Base-by-base conservation (phyloP, 2,113 vertebrate species). In the Xenus cinereus region DNA sequence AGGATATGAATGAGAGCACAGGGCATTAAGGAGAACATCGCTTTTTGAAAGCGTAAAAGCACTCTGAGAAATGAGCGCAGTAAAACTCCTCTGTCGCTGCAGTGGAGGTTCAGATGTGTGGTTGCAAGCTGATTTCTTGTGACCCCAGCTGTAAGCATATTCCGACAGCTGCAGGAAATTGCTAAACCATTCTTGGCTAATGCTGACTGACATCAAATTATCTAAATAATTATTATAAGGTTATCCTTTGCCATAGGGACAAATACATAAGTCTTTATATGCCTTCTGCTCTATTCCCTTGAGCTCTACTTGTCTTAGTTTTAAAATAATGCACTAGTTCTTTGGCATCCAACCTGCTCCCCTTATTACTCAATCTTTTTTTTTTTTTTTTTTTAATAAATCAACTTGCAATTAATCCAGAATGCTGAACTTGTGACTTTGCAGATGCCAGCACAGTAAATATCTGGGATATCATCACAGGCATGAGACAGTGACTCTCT, bases 361-460 rank as follows among this genome's bases (percentile, higher is more conserved):
- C 4, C 18, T 86, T 24, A 28, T 75, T 41, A 51, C 15, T 79
- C 20, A 35, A 15, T 62, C 67, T 64, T 51, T 48, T 57, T 62
- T 80, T 30, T 12, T 66, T 30, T 56, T 51, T 78, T 93, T 45
- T 37, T 28, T 8, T 15, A 1, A 2, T 80, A 93, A 87, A 41
- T 74, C 64, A 75, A 60, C 19, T 66, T 66, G n/a, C 30, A 83
- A 22, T 90, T 83, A 93, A 94, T 95, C 67, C 62, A 73, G 53
- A 85, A 69, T 54, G 71, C 87, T 83, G 93, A 91, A 87, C 60
- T 75, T 85, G 81, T 91, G 75, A 91, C 81, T 94, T 93, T 93
- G 90, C 50, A 74, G 78, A 80, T 90, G 87, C 50, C 67, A 66
- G 5, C 46, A 35, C 50, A 83, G 62, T 77, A 66, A 68, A 26